Conservation (phyloP, 2,113 vertebrate genomes). For the Australoheros scitulus region DNA sequence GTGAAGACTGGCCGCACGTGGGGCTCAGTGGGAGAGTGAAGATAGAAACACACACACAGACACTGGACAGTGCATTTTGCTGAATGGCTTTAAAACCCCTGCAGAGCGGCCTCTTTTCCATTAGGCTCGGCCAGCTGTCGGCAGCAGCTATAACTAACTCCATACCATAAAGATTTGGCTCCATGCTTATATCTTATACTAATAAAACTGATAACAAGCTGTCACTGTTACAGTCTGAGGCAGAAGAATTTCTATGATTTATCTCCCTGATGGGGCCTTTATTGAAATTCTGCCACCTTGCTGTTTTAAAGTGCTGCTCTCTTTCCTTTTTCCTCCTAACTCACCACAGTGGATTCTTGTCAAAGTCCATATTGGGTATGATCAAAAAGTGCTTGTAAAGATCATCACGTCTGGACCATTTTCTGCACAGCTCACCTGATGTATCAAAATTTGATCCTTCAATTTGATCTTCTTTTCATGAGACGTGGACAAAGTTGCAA, state of each 20-base stretch:
- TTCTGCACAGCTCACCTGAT: not conserved
- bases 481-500: too few species aligned
- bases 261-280: not conserved
- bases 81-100: constrained; percentile 58
- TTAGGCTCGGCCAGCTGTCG: constrained; percentile 61
- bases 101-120: constrained; percentile 50
- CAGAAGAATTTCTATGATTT: constrained; percentile 3
- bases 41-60: constrained; percentile 26
- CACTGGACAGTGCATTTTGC: constrained; percentile 42
- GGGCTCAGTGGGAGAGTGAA: constrained; percentile 54
- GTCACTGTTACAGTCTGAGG: not conserved
- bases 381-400: not conserved
- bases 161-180: constrained; percentile 36
- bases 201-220: constrained; percentile 45
- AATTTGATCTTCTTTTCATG: not conserved
- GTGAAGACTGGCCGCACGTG: constrained; percentile 62
- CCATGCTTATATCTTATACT: constrained; percentile 15
- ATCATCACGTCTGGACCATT: not conserved
- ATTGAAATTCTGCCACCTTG: not conserved
- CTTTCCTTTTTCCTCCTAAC: not conserved
- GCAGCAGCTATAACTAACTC: constrained; percentile 46
- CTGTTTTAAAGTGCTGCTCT: not conserved
- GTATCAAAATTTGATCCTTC: not conserved
- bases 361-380: not conserved
- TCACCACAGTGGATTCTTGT: not conserved